Percentiles rank a stretch among this genome's conserved stretches.
Evolutionary conservation across 1,140 invertebrate species (phyloP).

Genomic region (Ostrea denselamellosa): DNA sequence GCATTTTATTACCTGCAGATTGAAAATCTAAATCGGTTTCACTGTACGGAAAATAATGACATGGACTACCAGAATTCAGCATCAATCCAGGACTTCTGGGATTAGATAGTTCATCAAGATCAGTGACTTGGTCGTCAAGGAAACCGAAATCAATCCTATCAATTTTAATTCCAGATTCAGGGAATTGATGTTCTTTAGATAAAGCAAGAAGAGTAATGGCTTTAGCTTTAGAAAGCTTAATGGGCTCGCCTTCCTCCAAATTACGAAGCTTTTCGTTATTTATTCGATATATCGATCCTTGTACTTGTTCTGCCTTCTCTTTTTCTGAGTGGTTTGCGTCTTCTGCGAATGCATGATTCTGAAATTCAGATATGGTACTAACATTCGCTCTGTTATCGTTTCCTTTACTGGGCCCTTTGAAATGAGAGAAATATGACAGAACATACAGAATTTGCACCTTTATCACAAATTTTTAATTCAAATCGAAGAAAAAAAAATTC

Average conservation of each 20-base stretch:
- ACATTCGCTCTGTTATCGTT: neutral
- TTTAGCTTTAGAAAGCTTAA: constrained; percentile 22
- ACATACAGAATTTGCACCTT: too few relatives aligned
- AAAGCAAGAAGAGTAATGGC: constrained; percentile 19
- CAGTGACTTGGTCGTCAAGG: constrained; percentile 19
- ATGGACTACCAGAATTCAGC: neutral
- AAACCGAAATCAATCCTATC: constrained; percentile 16
- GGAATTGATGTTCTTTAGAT: neutral
- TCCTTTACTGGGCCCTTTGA: constrained; percentile 3
- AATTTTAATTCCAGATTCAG: neutral
- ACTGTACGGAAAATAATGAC: constrained; percentile 49
- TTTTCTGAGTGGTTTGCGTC: neutral
- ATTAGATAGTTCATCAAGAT: constrained; percentile 43
- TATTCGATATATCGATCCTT: neutral
- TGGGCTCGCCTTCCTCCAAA: neutral
- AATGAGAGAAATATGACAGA: neutral
- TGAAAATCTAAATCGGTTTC: constrained; percentile 45
- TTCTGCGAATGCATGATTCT: constrained; percentile 18
- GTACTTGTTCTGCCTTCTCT: neutral
- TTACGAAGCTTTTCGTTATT: constrained; percentile 24
- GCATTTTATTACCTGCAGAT: neutral
- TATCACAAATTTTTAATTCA: neutral
- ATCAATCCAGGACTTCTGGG: constrained; percentile 27
- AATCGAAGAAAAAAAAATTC: neutral
- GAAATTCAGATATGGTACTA: neutral